Base-by-base conservation (phyloP, 2,888 invertebrate genomes). In the Napeogenes sylphis region DNA sequence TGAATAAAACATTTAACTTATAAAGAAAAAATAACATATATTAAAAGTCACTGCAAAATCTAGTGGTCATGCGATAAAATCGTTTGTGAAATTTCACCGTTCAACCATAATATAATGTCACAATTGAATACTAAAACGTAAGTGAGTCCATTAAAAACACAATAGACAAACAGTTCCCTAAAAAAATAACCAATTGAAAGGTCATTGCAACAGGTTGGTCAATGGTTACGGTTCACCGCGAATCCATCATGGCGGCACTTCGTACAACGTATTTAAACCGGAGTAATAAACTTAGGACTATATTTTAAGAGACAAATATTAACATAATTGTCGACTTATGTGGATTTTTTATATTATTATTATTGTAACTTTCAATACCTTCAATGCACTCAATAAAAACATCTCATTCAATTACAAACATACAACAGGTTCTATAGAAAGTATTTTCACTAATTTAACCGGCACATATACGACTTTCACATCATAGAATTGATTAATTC, bases 171-270 rank as follows among this genome's bases (percentile, higher is more conserved):
- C 12, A 30, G 51, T 30, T 30, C 8, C 21, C 51, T 30, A 30
- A 51, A 51, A 51, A 30, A 51, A n/a, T 47, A 47, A 51, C 51
- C 51, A 51, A 51, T 51, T 51, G 30, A 51, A 51, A 51, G 51
- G 21, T 51, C 51, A 51, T 51, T 51, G 51, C 30, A 30, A 51
- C 51, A 51, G 51, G 51, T 51, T 51, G 51, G 51, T 51, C 51
- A 51, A 51, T 30, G 21, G 51, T 8, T 30, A 51, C 51, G 51
- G 51, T 51, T 51, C 51, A 51, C 51, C 30, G 51, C 30, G 30
- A 30, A 30, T 30, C 51, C 51, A 51, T 51, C 51, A 51, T 51
- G 51, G 51, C 21, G 30, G 51, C 51, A 30, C 51, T 13, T 47
- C 14, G 8, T 12, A 30, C 51, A 10, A 51, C 21, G 30, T 30